These are phyloP conservation scores for Psix sp. DNA, from an alignment of 1,140 invertebrate genomes.

Conservation along the genomic window DNA sequence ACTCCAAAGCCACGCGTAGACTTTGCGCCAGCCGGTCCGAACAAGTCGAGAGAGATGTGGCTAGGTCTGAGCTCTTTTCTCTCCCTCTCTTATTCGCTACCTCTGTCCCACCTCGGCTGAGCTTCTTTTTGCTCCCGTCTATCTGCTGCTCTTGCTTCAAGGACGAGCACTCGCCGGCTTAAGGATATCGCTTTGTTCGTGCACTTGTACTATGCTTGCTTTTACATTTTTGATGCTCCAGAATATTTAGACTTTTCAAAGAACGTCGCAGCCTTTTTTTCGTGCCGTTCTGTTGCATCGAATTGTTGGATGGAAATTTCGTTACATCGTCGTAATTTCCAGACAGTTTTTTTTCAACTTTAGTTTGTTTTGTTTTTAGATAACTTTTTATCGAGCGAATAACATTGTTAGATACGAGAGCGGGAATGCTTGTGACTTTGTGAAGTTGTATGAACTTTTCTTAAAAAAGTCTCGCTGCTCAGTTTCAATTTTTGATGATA, in stretches of 20 bases:
- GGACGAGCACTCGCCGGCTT: conserved; percentile 20
- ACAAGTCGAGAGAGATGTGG: conserved; percentile 12
- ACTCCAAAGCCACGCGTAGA: conserved; percentile 73
- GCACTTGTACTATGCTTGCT: not conserved
- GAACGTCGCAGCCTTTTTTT: too few relatives aligned
- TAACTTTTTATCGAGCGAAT: too few relatives aligned
- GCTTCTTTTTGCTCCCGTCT: conserved; percentile 13
- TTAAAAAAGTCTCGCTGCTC: too few relatives aligned
- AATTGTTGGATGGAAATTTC: too few relatives aligned
- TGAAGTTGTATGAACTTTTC: too few relatives aligned
- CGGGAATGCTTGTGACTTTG: too few relatives aligned
- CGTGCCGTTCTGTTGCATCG: too few relatives aligned
- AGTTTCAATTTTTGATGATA: too few relatives aligned
- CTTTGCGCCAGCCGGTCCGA: conserved; percentile 30
- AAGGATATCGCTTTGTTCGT: conserved; percentile 32
- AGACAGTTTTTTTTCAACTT: too few relatives aligned
- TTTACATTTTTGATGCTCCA: not conserved
- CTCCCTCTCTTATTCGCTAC: conserved; percentile 8
- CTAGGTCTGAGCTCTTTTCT: not conserved
- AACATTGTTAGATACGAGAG: too few relatives aligned
- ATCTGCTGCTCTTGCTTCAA: conserved; percentile 28
- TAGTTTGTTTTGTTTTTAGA: too few relatives aligned
- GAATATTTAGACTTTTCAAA: not conserved
- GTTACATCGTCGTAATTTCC: too few relatives aligned
- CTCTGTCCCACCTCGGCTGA: conserved; percentile 9